phyloP scores from a whole-genome alignment of 64 coral and sea anemone species.

The Stylophora pistillata region DNA sequence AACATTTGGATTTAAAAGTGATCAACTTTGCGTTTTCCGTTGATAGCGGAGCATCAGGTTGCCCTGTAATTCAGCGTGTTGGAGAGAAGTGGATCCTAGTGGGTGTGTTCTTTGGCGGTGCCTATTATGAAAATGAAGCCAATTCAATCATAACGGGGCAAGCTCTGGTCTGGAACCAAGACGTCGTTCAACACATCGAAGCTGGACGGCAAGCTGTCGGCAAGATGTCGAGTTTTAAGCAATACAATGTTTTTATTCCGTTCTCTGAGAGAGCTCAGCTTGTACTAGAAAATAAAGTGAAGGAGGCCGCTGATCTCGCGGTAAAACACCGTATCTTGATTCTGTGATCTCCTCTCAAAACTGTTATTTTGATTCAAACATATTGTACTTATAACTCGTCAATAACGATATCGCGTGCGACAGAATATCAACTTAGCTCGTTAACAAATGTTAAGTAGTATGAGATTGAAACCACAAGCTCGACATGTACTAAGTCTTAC shows the following conservation, averaged over 20 bases:
- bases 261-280: constrained; percentile 57
- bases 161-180: constrained; percentile 42
- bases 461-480: no score
- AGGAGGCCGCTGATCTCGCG: constrained; percentile 61
- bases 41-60: constrained; percentile 62
- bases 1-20: constrained; percentile 56
- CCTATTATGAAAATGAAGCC: background rate
- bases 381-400: background rate
- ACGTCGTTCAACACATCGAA: constrained; percentile 31
- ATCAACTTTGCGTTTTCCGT: constrained; percentile 53
- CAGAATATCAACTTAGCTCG: no score
- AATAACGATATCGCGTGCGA: no score
- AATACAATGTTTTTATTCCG: constrained; percentile 45
- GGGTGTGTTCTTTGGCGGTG: constrained; percentile 79
- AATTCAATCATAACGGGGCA: constrained; percentile 28
- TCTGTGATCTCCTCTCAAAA: background rate
- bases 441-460: no score
- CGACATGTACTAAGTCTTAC: no score
- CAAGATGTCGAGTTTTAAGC: constrained; percentile 47
- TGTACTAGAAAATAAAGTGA: constrained; percentile 25
- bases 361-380: background rate
- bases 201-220: constrained; percentile 25
- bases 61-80: constrained; percentile 60
- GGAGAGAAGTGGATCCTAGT: constrained; percentile 52
- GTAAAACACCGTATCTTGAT: constrained; percentile 50